Percentiles rank a stretch among this genome's conserved stretches.
Conservation (phyloP, 2,113 vertebrate genomes). For the Phalacrocorax pelagicus region DNA sequence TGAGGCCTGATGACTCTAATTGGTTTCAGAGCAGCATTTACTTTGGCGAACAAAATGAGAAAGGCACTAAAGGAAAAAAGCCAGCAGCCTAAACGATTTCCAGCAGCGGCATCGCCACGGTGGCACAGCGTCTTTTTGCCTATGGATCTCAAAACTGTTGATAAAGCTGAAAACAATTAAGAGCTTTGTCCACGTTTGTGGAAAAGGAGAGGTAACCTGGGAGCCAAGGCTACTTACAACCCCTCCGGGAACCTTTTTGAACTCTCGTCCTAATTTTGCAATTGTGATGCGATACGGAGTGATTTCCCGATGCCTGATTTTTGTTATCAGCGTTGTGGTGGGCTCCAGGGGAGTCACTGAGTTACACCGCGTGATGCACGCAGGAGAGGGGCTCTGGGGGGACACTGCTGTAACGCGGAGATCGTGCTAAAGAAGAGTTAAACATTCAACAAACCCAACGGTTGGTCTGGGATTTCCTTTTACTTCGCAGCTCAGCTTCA, state of each 20-base stretch:
- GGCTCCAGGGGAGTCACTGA: background rate
- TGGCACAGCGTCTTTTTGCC: background rate
- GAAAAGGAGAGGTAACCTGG: background rate
- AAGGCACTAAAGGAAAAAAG: background rate
- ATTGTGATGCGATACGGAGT: accelerated
- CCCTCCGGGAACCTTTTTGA: background rate
- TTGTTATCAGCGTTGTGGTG: accelerated
- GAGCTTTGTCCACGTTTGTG: background rate
- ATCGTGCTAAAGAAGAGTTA: background rate
- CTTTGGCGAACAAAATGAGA: background rate
- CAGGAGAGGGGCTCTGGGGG: background rate
- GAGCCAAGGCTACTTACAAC: background rate
- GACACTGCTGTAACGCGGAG: accelerated
- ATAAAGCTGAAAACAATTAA: background rate
- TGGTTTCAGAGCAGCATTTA: background rate
- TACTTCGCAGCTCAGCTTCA: slow-evolving; percentile 91
- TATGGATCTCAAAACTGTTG: background rate
- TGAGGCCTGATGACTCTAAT: background rate
- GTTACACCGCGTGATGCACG: accelerated
- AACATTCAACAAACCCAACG: slow-evolving; percentile 78
- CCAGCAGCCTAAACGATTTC: background rate
- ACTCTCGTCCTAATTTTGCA: background rate
- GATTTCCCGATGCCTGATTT: background rate
- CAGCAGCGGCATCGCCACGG: background rate
- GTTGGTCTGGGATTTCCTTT: slow-evolving; percentile 86